These are phyloP conservation scores for Sitophilus oryzae DNA, from an alignment of 1,140 invertebrate genomes.

Conservation along the genomic window DNA sequence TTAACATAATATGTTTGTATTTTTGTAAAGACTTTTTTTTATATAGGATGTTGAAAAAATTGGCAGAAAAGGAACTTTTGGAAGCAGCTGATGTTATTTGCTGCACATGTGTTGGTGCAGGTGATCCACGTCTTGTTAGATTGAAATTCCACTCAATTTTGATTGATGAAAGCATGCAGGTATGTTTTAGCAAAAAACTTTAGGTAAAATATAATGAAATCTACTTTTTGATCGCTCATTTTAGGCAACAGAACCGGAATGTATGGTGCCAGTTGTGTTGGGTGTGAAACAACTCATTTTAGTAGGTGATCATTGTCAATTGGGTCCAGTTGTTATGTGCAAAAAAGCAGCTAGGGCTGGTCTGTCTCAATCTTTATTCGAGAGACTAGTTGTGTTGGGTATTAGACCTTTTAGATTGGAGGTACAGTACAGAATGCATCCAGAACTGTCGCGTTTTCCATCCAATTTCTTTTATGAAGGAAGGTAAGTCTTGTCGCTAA, in stretches of 20 bases:
- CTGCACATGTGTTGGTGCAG: conserved; percentile 97
- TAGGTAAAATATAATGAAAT: conserved; percentile 1
- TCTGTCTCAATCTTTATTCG: conserved; percentile 95
- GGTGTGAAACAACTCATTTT: conserved; percentile 95
- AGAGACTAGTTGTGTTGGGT: conserved; percentile 92
- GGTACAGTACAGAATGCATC: conserved; percentile 99
- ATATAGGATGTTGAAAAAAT: conserved; percentile 75
- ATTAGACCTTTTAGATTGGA: conserved; percentile 92
- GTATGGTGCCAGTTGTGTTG: conserved; percentile 93
- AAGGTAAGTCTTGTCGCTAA: conserved; percentile 11
- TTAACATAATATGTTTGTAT: neutral
- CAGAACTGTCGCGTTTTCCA: conserved; percentile 93
- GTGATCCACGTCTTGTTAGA: conserved; percentile 84
- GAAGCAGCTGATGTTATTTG: conserved; percentile 98
- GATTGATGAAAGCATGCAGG: conserved; percentile 93
- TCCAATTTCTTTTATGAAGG: conserved; percentile 99
- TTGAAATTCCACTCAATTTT: conserved; percentile 96
- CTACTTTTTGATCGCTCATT: conserved; percentile 1
- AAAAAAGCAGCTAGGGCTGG: conserved; percentile 97
- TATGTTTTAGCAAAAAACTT: conserved; percentile 5
- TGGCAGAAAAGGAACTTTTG: conserved; percentile 86
- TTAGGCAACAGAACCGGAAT: conserved; percentile 68
- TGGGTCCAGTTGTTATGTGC: conserved; percentile 98
- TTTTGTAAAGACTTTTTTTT: neutral
- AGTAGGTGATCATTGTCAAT: conserved; percentile 98